Conservation (phyloP, 2,797 vertebrate species). For the Oceanodroma leucorhoa region DNA sequence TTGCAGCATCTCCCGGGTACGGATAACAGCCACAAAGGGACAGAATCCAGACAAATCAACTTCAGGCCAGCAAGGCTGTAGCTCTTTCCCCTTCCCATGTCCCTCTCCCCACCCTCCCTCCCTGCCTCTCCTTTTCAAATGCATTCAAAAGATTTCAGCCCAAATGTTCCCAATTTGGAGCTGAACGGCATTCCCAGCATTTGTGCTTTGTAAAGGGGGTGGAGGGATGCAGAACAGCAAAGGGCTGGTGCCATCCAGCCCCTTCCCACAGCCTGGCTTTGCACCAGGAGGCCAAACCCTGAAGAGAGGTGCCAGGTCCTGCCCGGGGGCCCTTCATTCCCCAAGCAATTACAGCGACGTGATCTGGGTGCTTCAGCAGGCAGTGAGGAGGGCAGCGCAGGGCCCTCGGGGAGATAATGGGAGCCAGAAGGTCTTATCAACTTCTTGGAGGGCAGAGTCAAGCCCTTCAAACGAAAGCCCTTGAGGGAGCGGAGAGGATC, state of each 20-base stretch:
- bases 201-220: not conserved
- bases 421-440: not conserved
- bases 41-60: not conserved
- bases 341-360: fast-evolving
- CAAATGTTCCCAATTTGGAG: not conserved
- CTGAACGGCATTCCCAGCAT: not conserved
- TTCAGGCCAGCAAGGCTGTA: not conserved
- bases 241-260: not conserved
- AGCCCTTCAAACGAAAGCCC: conserved; percentile 17
- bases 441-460: not conserved
- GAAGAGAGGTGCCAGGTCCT: not conserved
- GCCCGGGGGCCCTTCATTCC: not conserved
- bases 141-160: not conserved
- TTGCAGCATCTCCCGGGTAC: not conserved
- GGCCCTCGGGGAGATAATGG: not conserved
- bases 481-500: not conserved
- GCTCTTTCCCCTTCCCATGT: not conserved
- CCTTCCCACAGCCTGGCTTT: not conserved
- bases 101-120: not conserved
- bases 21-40: not conserved
- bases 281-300: not conserved
- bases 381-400: fast-evolving
- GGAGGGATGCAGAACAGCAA: not conserved
- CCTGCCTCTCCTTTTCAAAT: not conserved
- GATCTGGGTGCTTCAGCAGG: not conserved